Percentiles rank a stretch among this genome's conserved stretches.
Evolutionary conservation across 1,140 invertebrate species (phyloP).

Genomic region (Drosophila tropicalis): DNA sequence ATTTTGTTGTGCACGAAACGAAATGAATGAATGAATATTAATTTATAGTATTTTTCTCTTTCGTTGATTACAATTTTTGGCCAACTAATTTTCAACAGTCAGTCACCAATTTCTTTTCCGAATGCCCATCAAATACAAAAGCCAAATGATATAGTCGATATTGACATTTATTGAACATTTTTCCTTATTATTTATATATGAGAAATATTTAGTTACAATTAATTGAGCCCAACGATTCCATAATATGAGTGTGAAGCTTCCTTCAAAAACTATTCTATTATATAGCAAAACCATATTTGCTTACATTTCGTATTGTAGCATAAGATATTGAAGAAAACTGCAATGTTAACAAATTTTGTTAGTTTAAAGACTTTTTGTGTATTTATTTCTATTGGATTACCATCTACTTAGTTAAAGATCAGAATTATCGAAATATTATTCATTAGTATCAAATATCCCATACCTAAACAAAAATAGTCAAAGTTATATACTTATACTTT

Average conservation of each 20-base stretch:
- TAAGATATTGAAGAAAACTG: too few relatives aligned
- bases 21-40: not conserved
- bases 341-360: not conserved
- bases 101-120: slow-evolving; percentile 7
- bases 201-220: not conserved
- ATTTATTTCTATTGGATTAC: not conserved
- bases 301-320: too few relatives aligned
- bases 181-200: not conserved
- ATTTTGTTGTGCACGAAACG: not conserved
- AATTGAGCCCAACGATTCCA: slow-evolving; percentile 7
- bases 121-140: not conserved
- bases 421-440: not conserved
- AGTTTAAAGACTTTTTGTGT: not conserved
- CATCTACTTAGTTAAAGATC: not conserved
- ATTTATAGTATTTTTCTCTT: slow-evolving; percentile 18
- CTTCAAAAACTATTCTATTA: not conserved
- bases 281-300: too few relatives aligned
- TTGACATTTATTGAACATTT: not conserved
- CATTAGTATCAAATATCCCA: not conserved
- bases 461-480: too few relatives aligned
- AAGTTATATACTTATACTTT: too few relatives aligned
- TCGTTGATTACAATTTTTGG: slow-evolving; percentile 39
- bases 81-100: not conserved
- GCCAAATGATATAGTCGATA: slow-evolving; percentile 10
- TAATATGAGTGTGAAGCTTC: not conserved